phyloP scores from a whole-genome alignment of 2,797 vertebrate genomes.

The Philypnodon macrostomus region DNA sequence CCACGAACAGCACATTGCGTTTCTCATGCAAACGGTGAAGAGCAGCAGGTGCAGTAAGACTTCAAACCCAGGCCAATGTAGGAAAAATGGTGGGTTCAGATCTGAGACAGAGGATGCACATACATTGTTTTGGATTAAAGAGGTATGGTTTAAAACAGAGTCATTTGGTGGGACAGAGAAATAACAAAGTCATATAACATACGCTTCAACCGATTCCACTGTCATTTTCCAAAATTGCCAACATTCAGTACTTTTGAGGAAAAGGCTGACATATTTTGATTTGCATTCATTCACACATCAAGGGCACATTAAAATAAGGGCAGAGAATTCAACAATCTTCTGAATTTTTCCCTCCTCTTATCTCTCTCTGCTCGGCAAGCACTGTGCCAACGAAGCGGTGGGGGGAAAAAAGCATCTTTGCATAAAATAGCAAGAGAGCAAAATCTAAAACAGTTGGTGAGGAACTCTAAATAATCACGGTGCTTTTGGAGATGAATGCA shows the following conservation, averaged over 20 bases:
- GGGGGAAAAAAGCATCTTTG: conserved; percentile 61
- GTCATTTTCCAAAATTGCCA: conserved; percentile 68
- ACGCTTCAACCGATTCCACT: conserved; percentile 51
- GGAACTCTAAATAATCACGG: conserved; percentile 81
- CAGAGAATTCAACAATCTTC: conserved; percentile 72
- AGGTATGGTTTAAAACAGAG: conserved; percentile 53
- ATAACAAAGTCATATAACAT: conserved; percentile 58
- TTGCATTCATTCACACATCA: conserved; percentile 78
- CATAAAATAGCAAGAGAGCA: conserved; percentile 78
- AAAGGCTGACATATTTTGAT: conserved; percentile 65
- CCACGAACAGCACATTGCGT: conserved; percentile 37
- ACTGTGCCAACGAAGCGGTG: conserved; percentile 49
- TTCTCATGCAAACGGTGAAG: conserved; percentile 30
- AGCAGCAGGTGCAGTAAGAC: conserved; percentile 45
- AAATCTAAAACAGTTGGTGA: conserved; percentile 83
- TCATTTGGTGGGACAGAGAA: conserved; percentile 56
- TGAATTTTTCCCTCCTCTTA: conserved; percentile 67
- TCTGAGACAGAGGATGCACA: conserved; percentile 24
- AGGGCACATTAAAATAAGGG: conserved; percentile 78
- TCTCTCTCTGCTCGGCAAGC: conserved; percentile 63
- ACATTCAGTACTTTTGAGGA: conserved; percentile 55
- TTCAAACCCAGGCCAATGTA: conserved; percentile 46
- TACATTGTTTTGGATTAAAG: conserved; percentile 45
- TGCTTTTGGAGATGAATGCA: conserved; percentile 81
- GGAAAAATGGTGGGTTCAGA: conserved; percentile 26